These are phyloP conservation scores for Potamilus streckersoni DNA, from an alignment of 1,140 invertebrate species.

Conservation along the genomic window DNA sequence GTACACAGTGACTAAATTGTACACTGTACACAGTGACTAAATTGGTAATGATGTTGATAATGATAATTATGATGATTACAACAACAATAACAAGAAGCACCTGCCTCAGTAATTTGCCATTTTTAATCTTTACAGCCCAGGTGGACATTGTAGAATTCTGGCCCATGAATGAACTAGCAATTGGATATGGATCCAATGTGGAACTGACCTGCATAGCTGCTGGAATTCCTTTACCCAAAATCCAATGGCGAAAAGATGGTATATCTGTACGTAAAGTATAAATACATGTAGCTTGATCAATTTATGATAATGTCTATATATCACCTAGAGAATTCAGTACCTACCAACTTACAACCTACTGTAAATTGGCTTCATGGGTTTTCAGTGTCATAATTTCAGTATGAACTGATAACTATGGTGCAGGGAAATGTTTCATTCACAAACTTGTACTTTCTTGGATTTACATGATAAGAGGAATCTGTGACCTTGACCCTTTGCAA, in stretches of 20 bases:
- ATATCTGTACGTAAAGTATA: constrained; percentile 20
- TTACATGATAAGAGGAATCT: too few relatives aligned
- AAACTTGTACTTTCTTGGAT: too few relatives aligned
- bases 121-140: constrained; percentile 22
- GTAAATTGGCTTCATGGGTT: not conserved
- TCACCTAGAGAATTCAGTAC: not conserved
- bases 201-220: constrained; percentile 67
- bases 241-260: constrained; percentile 70
- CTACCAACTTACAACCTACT: not conserved
- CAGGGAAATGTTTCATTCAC: too few relatives aligned
- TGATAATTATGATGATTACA: too few relatives aligned
- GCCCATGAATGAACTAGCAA: constrained; percentile 8
- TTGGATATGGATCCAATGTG: constrained; percentile 26
- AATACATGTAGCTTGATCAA: not conserved
- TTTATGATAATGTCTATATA: not conserved
- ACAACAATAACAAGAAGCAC: too few relatives aligned
- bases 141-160: constrained; percentile 24
- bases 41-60: too few relatives aligned
- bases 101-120: too few relatives aligned
- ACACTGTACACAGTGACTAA: too few relatives aligned
- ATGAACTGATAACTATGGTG: not conserved
- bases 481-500: too few relatives aligned
- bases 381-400: not conserved
- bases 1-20: too few relatives aligned
- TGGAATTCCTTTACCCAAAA: constrained; percentile 68